These are phyloP conservation scores for Amphimedon queenslandica DNA, from an alignment of 37 sponge, comb jelly and placozoan genomes.

Conservation along the genomic window DNA sequence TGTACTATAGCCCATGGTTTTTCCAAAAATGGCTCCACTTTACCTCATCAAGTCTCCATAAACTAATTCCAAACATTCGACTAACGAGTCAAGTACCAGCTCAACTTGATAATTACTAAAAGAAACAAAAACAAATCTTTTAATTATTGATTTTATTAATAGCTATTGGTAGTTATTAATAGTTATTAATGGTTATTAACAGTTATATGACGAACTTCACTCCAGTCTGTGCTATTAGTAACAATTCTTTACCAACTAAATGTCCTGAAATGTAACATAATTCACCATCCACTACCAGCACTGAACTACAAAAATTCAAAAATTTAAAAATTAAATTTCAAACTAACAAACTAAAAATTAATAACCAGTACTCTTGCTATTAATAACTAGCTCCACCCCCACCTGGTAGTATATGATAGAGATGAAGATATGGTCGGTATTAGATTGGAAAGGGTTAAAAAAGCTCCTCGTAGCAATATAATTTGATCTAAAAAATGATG, in stretches of 20 bases:
- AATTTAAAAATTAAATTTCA: not conserved
- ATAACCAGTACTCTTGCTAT: too few relatives aligned
- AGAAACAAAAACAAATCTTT: too few relatives aligned
- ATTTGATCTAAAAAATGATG: not conserved
- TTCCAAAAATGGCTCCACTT: too few relatives aligned
- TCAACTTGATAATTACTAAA: too few relatives aligned
- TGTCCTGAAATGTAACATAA: conserved; percentile 26
- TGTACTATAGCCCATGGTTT: too few relatives aligned
- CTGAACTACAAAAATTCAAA: not conserved
- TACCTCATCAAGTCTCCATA: too few relatives aligned
- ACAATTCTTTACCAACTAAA: conserved; percentile 48
- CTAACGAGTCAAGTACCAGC: too few relatives aligned
- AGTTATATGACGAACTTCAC: not conserved
- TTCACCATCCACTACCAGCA: conserved; percentile 15
- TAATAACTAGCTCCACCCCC: too few relatives aligned
- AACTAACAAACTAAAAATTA: too few relatives aligned
- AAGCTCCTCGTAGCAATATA: conserved; percentile 36
- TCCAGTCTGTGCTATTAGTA: conserved; percentile 53
- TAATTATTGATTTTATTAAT: too few relatives aligned
- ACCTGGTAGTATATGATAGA: too few relatives aligned
- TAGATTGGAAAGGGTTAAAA: conserved; percentile 47
- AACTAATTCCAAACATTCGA: too few relatives aligned
- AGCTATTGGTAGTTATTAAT: not conserved
- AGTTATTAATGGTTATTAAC: not conserved
- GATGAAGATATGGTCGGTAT: conserved; percentile 24